Conservation (phyloP, 2,113 vertebrate species). For the Cichladusa arquata region DNA sequence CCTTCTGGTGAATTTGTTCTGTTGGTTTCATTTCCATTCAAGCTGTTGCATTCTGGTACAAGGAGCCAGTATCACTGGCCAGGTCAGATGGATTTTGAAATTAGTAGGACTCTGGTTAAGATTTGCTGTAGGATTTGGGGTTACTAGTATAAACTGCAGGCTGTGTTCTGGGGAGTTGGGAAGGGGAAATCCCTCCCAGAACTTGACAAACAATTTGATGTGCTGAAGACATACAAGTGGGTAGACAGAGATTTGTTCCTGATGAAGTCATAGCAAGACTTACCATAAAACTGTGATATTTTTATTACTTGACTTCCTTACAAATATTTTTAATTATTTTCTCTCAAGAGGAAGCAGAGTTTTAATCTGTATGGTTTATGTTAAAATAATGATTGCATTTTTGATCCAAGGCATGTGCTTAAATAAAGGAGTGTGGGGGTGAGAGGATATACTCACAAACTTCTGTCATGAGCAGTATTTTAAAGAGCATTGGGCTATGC, state of each 20-base stretch:
- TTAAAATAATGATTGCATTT: background rate
- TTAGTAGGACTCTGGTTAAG: background rate
- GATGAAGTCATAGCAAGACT: background rate
- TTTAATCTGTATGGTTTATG: background rate
- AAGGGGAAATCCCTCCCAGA: background rate
- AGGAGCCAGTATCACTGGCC: background rate
- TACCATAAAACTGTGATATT: background rate
- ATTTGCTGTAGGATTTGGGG: background rate
- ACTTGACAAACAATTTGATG: background rate
- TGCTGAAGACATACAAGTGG: fast-evolving
- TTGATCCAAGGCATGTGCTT: background rate
- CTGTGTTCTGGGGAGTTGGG: background rate
- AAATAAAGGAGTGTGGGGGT: background rate
- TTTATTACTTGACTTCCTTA: background rate
- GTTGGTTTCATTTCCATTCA: background rate
- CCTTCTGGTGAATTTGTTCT: background rate
- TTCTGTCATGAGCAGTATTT: background rate
- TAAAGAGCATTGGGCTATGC: background rate
- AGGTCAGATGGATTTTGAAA: background rate
- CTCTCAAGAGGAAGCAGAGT: background rate
- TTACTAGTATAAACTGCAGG: background rate
- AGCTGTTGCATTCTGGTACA: background rate
- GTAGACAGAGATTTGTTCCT: background rate
- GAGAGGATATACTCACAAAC: fast-evolving
- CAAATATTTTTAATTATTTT: background rate